These are phyloP conservation scores for Vollenhovia emeryi DNA, from an alignment of 1,140 invertebrate genomes.

Conservation along the genomic window DNA sequence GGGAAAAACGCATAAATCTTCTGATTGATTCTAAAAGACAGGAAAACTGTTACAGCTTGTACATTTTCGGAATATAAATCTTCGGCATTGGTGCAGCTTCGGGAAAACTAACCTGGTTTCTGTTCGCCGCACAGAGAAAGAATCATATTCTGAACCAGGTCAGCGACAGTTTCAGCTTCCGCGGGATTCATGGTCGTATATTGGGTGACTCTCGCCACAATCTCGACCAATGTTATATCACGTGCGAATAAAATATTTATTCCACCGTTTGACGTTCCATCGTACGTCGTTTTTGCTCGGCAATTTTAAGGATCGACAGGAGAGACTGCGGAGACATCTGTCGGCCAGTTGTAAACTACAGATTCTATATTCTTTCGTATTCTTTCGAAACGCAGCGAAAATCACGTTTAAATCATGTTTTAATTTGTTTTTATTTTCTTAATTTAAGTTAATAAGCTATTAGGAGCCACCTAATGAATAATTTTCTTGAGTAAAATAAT, in stretches of 20 bases:
- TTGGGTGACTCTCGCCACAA: background rate
- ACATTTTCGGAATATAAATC: background rate
- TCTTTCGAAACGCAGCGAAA: too few relatives aligned
- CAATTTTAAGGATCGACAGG: too few relatives aligned
- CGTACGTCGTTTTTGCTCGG: background rate
- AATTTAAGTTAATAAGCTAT: too few relatives aligned
- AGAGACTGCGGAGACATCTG: too few relatives aligned
- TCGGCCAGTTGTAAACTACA: too few relatives aligned
- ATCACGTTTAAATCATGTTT: too few relatives aligned
- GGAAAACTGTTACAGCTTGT: background rate
- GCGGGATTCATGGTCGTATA: conserved; percentile 72
- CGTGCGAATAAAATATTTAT: background rate
- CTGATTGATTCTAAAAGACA: conserved; percentile 75
- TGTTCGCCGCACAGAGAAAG: conserved; percentile 82
- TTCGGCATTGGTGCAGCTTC: background rate
- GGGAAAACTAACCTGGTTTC: conserved; percentile 78
- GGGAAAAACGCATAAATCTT: conserved; percentile 79
- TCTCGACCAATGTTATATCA: background rate
- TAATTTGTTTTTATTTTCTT: too few relatives aligned
- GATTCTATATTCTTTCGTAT: too few relatives aligned
- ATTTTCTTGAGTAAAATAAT: too few relatives aligned
- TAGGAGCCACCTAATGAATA: too few relatives aligned
- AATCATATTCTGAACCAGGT: conserved; percentile 82
- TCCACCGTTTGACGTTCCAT: background rate
- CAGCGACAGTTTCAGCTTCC: conserved; percentile 81